Percentiles rank a stretch among this genome's conserved stretches.
phyloP scores from a whole-genome alignment of 2,888 invertebrate species.

The Ceriagrion tenellum region DNA sequence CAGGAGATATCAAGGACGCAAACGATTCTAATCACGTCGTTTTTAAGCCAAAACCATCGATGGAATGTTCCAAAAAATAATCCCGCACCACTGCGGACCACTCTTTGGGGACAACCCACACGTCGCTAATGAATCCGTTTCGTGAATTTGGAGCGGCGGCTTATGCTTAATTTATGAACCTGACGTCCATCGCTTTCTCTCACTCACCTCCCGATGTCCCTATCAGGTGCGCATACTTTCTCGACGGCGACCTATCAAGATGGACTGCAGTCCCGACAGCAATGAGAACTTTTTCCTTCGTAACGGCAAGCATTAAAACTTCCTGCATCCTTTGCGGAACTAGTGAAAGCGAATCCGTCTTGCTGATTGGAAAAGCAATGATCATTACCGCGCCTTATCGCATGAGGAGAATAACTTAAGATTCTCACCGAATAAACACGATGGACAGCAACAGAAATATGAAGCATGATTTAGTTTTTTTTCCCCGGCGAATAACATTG shows the following conservation, averaged over 20 bases:
- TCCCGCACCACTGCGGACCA: not conserved
- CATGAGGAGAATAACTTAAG: not conserved
- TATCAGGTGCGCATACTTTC: not conserved
- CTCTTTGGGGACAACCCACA: not conserved
- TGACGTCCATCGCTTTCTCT: not conserved
- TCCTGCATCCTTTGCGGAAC: not conserved
- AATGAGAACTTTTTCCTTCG: not conserved
- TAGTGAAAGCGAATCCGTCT: not conserved
- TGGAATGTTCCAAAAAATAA: not conserved
- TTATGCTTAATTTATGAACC: conserved; percentile 10
- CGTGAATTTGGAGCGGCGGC: conserved; percentile 4
- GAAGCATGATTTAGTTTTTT: too few species aligned
- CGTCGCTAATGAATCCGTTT: not conserved
- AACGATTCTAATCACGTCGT: not conserved
- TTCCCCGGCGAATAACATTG: too few species aligned
- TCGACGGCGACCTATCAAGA: not conserved
- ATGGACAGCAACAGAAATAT: too few species aligned
- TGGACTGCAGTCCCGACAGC: not conserved
- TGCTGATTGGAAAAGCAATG: not conserved
- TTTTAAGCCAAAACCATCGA: not conserved
- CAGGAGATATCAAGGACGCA: too few species aligned
- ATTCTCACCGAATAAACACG: not conserved
- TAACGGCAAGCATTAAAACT: not conserved
- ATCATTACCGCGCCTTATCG: not conserved
- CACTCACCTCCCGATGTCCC: not conserved